These are phyloP conservation scores for Spialia ferax DNA, from an alignment of 2,888 invertebrate species.

Conservation along the genomic window DNA sequence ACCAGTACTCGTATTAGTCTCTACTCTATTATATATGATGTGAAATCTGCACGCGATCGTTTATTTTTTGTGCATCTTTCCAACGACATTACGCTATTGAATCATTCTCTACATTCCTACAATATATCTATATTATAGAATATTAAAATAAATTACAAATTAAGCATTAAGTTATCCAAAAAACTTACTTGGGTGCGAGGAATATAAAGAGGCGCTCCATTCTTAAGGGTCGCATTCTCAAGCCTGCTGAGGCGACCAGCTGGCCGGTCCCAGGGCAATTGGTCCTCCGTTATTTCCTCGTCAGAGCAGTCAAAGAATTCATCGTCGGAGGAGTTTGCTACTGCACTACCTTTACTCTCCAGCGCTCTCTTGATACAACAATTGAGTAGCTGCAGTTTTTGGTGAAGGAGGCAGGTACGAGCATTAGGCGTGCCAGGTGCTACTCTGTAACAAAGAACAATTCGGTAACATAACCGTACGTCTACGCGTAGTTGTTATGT, in stretches of 20 bases:
- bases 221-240: constrained; percentile 71
- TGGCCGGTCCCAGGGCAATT: constrained; percentile 73
- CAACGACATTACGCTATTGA: constrained; percentile 8
- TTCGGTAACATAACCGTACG: neutral
- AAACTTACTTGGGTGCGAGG: constrained; percentile 74
- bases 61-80: constrained; percentile 11
- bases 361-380: constrained; percentile 90
- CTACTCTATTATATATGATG: constrained; percentile 25
- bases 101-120: constrained; percentile 15
- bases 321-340: constrained; percentile 83
- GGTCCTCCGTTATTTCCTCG: constrained; percentile 83
- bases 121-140: neutral
- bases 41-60: constrained; percentile 32
- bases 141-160: neutral
- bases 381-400: constrained; percentile 96
- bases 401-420: constrained; percentile 96
- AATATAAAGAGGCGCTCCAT: constrained; percentile 74
- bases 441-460: constrained; percentile 85
- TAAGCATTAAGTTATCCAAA: neutral
- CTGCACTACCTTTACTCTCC: constrained; percentile 74
- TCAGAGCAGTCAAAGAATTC: constrained; percentile 94
- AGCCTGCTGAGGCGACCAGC: constrained; percentile 70
- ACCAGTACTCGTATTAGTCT: too few species aligned
- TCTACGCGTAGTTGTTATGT: too few species aligned
- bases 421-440: constrained; percentile 94